Evolutionary conservation across 2,888 invertebrate genomes (phyloP).

Genomic region (Girardia tigrina): DNA sequence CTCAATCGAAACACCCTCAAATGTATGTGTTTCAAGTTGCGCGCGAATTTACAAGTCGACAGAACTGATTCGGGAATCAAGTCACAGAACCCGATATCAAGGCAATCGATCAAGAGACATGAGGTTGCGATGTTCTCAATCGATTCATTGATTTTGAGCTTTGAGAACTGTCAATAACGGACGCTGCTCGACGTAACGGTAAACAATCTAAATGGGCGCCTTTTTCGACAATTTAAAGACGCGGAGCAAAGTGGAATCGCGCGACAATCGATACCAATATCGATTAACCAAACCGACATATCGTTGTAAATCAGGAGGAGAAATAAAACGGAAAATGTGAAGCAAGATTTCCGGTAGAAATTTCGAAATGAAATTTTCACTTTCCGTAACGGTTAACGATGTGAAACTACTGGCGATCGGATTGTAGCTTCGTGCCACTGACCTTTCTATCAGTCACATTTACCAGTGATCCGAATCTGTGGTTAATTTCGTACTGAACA

Average conservation of each 20-base stretch:
- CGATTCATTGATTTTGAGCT: background rate
- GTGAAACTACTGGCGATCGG: too few species aligned
- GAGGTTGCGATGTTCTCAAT: background rate
- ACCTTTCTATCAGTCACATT: too few species aligned
- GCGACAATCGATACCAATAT: background rate
- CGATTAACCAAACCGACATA: background rate
- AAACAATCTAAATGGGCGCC: background rate
- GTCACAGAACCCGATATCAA: background rate
- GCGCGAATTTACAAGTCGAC: background rate
- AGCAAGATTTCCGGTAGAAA: background rate
- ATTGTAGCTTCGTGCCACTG: too few species aligned
- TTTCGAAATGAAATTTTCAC: background rate
- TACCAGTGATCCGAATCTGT: too few species aligned
- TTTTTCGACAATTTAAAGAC: background rate
- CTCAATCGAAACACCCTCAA: background rate
- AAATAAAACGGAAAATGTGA: background rate
- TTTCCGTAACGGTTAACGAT: too few species aligned
- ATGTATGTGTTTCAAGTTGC: slow-evolving; percentile 12
- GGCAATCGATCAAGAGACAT: background rate
- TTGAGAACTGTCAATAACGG: background rate
- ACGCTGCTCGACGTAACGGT: background rate
- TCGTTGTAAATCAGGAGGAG: background rate
- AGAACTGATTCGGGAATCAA: background rate
- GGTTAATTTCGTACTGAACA: too few species aligned
- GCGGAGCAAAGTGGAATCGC: background rate